phyloP scores from a whole-genome alignment of 1,140 invertebrate species.

The Pinna nobilis region DNA sequence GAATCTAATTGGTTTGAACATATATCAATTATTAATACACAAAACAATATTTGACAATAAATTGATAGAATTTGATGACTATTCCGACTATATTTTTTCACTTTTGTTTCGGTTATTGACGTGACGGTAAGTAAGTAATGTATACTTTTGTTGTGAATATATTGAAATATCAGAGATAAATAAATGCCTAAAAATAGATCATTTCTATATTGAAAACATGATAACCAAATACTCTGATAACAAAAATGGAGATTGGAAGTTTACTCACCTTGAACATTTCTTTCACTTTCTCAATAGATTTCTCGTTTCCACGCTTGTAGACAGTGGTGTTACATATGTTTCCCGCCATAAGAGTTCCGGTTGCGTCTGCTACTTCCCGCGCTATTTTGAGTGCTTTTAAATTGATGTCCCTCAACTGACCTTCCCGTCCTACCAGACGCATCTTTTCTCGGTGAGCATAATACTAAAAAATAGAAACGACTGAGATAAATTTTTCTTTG shows the following conservation, averaged over 20 bases:
- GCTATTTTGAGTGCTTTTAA: constrained; percentile 58
- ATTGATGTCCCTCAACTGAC: constrained; percentile 59
- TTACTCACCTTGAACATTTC: constrained; percentile 49
- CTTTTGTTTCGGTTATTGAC: too few relatives aligned
- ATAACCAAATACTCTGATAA: too few relatives aligned
- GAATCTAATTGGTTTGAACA: too few relatives aligned
- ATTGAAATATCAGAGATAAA: too few relatives aligned
- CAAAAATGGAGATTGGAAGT: background rate
- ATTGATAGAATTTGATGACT: too few relatives aligned
- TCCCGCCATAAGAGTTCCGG: constrained; percentile 62
- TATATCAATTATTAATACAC: too few relatives aligned
- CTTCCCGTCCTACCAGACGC: constrained; percentile 50
- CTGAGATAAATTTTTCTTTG: background rate
- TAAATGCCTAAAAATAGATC: too few relatives aligned
- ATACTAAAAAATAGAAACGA: constrained; percentile 49
- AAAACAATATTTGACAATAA: too few relatives aligned
- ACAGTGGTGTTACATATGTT: constrained; percentile 59
- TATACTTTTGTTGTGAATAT: too few relatives aligned
- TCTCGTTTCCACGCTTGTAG: constrained; percentile 42
- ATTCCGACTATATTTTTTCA: too few relatives aligned
- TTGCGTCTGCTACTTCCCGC: constrained; percentile 55
- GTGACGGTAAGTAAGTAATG: too few relatives aligned
- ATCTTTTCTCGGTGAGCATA: constrained; percentile 64
- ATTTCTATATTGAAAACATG: too few relatives aligned
- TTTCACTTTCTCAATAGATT: constrained; percentile 26